Conservation (phyloP, 2,113 vertebrate genomes). For the Plotosus lineatus region DNA sequence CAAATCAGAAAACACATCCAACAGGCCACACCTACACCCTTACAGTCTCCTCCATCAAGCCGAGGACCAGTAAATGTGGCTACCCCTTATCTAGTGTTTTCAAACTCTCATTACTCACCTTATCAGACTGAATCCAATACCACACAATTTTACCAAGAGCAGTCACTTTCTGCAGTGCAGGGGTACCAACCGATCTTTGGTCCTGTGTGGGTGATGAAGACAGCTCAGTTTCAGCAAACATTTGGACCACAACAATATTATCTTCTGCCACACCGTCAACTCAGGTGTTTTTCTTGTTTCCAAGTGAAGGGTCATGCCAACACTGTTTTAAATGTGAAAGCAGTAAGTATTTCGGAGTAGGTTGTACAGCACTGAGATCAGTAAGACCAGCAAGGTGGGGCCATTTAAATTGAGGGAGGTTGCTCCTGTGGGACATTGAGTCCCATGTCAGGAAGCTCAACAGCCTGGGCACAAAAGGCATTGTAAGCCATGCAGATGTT, state of each 20-base stretch:
- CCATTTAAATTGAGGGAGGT: slow-evolving; percentile 44
- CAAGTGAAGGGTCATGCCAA: slow-evolving; percentile 9
- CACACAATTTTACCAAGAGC: too few species aligned
- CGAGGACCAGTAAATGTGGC: not conserved
- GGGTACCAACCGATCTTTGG: too few species aligned
- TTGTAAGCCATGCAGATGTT: not conserved
- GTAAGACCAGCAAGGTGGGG: not conserved
- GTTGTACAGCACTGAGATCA: slow-evolving; percentile 3
- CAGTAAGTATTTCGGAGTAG: slow-evolving; percentile 28
- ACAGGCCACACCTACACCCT: not conserved
- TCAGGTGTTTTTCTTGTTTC: slow-evolving; percentile 23
- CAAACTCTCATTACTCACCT: too few species aligned
- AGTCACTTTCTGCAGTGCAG: fast-evolving
- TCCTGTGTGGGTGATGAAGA: too few species aligned
- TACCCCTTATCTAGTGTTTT: slow-evolving; percentile 5
- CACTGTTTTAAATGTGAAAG: slow-evolving; percentile 51
- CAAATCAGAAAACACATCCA: slow-evolving; percentile 46
- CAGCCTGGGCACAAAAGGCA: not conserved
- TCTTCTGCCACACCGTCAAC: not conserved
- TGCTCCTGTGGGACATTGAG: slow-evolving; percentile 42
- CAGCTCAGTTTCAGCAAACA: not conserved
- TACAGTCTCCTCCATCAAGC: not conserved
- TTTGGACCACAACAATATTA: not conserved
- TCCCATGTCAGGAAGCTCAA: not conserved
- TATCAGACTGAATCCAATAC: too few species aligned